Evolutionary conservation across 1,140 invertebrate genomes (phyloP).

Genomic region (Macrobrachium nipponense): DNA sequence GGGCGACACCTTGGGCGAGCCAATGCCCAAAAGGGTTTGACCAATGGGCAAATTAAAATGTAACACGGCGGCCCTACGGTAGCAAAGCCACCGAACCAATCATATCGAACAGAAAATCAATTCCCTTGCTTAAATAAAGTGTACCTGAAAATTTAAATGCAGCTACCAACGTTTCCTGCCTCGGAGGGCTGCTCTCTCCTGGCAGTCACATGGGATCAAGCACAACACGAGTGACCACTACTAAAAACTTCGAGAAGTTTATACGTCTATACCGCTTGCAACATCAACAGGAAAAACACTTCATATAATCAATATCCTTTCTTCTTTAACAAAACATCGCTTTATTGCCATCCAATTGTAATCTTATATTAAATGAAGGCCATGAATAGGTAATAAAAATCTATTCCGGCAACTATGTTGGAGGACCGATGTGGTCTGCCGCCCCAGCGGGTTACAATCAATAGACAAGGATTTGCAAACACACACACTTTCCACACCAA

Average conservation of each 20-base stretch:
- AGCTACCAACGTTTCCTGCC: neutral
- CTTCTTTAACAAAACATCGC: too few species aligned
- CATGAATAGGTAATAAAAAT: constrained; percentile 34
- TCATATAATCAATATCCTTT: too few species aligned
- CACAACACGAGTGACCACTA: constrained; percentile 39
- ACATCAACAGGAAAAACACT: neutral
- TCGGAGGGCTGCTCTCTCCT: constrained; percentile 30
- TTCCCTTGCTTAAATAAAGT: constrained; percentile 8
- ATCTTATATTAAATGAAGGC: too few species aligned
- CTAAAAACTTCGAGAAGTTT: constrained; percentile 21
- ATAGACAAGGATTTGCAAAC: constrained; percentile 52
- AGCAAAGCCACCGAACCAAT: too few species aligned
- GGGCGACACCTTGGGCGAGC: too few species aligned
- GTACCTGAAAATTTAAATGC: neutral
- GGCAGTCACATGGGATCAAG: constrained; percentile 52
- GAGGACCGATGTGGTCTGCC: constrained; percentile 46
- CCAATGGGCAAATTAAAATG: too few species aligned
- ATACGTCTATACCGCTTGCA: neutral
- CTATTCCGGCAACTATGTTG: constrained; percentile 42
- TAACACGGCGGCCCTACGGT: too few species aligned
- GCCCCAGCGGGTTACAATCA: constrained; percentile 57
- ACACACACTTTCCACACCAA: constrained; percentile 13
- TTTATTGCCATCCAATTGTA: too few species aligned
- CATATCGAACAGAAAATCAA: neutral
- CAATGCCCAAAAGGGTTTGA: too few species aligned